Evolutionary conservation across 2,113 vertebrate species (phyloP).

Genomic region (Chamaea fasciata): DNA sequence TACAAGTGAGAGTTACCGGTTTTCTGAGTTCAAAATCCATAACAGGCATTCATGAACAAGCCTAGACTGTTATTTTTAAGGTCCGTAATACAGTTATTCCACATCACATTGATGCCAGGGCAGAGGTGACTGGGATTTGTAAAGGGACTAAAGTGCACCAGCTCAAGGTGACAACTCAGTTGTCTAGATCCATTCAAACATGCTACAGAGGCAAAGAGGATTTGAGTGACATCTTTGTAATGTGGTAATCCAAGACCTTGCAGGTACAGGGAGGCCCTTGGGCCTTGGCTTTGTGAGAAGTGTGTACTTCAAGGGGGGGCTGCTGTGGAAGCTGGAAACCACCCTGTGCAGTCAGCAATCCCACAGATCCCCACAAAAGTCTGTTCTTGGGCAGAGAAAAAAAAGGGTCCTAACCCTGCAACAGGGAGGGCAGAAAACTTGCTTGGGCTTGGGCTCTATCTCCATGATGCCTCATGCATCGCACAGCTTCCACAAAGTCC

Average conservation of each 20-base stretch:
- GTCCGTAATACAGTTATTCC: not conserved
- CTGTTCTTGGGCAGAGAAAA: not conserved
- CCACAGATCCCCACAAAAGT: not conserved
- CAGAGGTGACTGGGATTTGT: slow-evolving; percentile 19
- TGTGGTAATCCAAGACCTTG: not conserved
- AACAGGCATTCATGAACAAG: not conserved
- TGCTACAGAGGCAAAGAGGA: not conserved
- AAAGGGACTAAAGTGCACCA: not conserved
- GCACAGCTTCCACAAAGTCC: not conserved
- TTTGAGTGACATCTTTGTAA: not conserved
- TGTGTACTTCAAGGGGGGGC: not conserved
- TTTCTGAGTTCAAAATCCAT: not conserved
- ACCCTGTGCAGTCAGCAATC: not conserved
- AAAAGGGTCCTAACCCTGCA: not conserved
- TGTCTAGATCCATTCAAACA: not conserved
- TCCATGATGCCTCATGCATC: not conserved
- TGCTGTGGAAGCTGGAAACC: not conserved
- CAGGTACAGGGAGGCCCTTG: not conserved
- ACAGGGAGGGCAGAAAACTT: not conserved
- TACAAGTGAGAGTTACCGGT: not conserved
- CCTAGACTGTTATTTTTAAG: not conserved
- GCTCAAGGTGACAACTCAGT: not conserved
- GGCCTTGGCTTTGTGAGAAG: not conserved
- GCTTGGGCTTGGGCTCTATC: not conserved
- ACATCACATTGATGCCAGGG: not conserved